These are phyloP conservation scores for Eulemur mongoz DNA, from an alignment of 2,797 vertebrate species.

Conservation along the genomic window DNA sequence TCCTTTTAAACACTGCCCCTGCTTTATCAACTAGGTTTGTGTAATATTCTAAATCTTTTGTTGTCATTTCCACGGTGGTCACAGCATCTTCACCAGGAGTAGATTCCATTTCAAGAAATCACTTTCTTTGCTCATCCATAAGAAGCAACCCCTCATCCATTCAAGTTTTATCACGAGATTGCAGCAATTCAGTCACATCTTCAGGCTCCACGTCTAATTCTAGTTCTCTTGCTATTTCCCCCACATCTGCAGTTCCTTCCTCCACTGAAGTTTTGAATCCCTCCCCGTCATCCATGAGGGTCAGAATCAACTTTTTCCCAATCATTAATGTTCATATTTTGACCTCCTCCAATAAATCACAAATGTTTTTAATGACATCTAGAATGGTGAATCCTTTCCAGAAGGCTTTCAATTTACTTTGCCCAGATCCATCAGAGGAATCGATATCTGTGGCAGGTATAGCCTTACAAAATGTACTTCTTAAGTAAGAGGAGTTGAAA, in stretches of 20 bases:
- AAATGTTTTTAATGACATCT: neutral
- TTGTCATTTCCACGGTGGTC: neutral
- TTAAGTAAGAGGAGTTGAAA: neutral
- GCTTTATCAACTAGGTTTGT: neutral
- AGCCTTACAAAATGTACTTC: neutral
- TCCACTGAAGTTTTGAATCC: neutral
- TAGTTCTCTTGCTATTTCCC: neutral
- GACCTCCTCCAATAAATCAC: neutral
- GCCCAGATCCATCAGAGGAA: neutral
- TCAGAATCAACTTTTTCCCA: neutral
- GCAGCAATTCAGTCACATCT: neutral
- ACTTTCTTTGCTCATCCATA: neutral
- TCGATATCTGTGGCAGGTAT: neutral
- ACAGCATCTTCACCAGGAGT: neutral
- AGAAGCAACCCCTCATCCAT: neutral
- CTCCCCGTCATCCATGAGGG: neutral
- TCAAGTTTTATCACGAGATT: neutral
- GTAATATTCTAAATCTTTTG: neutral
- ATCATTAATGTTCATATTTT: neutral
- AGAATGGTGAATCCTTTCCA: neutral
- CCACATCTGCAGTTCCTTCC: neutral
- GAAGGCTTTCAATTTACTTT: neutral
- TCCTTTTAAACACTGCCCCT: neutral
- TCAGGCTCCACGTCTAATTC: neutral
- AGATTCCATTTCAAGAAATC: neutral